Base-by-base conservation (phyloP, 2,113 vertebrate genomes). In the Malaclemys terrapin region DNA sequence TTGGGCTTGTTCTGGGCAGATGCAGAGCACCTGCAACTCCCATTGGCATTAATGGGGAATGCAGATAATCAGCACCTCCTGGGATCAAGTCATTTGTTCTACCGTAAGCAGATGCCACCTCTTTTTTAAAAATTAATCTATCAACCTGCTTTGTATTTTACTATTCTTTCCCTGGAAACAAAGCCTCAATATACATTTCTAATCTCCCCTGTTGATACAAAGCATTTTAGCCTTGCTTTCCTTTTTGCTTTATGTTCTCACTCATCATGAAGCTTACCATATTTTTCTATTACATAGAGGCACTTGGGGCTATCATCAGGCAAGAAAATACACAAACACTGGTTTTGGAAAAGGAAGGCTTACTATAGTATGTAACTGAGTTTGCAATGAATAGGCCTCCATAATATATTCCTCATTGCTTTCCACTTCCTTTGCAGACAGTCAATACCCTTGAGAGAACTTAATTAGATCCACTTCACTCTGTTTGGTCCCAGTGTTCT, bases 391-490 rank as follows among this genome's bases (percentile, higher is more conserved):
- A 87, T 25, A 90, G 82, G 54, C 89, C 89, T 85, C 93, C 88
- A 65, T 96, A 95, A 95, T 90, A 86, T 81, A 95, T 97, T 97
- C 95, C 91, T 96, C 92, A 59, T 92, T 96, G 94, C 96, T 89
- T 95, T 87, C 86, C 92, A 88, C 92, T 96, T 95, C 92, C 93
- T 97, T 78, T 92, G 88, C 95, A 96, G 94, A 91, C 96, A 93
- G 96, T 95, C 96, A 96, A 95, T 95, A 96, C 97, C 95, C 96
- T 90, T 88, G 96, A 94, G 97, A 97, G 91, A 94, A 97, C 94
- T 96, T 97, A 97, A 97, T 97, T 96, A 97, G 96, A 97, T 96
- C 96, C 1, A 93, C 96, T 96, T 95, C 96, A 95, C 95, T 97
- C 94, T 93, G 95, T 80, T 95, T 91, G 96, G 96, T 96, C 94